These are phyloP conservation scores for Leucophora obtusa DNA, from an alignment of 2,888 invertebrate genomes.

Conservation along the genomic window DNA sequence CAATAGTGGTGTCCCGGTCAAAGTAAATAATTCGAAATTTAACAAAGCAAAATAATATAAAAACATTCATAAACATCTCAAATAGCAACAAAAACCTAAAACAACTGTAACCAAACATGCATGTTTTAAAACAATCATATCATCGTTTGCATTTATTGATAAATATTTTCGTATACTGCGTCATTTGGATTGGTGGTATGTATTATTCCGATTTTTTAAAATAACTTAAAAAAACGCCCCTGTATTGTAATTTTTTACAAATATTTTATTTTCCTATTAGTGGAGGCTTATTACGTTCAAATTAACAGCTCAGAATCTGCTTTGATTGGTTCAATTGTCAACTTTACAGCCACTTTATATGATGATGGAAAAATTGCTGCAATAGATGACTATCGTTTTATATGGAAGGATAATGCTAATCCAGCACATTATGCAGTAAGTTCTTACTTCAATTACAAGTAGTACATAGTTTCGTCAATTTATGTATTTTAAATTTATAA, in stretches of 20 bases:
- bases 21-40: background rate
- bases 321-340: conserved; percentile 85
- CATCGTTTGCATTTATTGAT: conserved; percentile 53
- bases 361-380: conserved; percentile 71
- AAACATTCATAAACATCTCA: conserved; percentile 6
- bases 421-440: conserved; percentile 68
- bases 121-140: conserved; percentile 52
- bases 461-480: too few species aligned
- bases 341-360: conserved; percentile 80
- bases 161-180: conserved; percentile 61
- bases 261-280: conserved; percentile 61
- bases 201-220: conserved; percentile 27
- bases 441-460: background rate
- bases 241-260: background rate
- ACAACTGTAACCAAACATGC: conserved; percentile 36
- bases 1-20: background rate
- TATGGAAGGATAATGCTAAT: conserved; percentile 82
- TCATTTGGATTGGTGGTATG: conserved; percentile 58
- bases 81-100: background rate
- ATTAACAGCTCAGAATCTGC: conserved; percentile 84
- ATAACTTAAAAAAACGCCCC: conserved; percentile 43
- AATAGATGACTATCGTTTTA: conserved; percentile 80
- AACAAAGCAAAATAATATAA: background rate
- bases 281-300: conserved; percentile 78
- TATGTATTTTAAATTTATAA: too few species aligned